Conservation (phyloP, 2,113 vertebrate genomes). For the Neodon shergylaensis region DNA sequence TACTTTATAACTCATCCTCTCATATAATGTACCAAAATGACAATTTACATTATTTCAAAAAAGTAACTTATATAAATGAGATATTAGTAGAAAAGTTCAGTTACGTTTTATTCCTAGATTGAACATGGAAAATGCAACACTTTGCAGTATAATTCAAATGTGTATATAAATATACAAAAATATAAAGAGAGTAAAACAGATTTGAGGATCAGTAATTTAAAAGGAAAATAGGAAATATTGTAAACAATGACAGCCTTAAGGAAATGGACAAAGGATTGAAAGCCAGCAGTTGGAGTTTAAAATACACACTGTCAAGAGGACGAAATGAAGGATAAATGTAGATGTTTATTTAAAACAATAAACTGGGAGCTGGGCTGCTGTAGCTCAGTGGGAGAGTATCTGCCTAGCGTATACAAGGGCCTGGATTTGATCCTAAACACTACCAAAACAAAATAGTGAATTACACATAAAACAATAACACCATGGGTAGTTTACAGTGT, state of each 20-base stretch:
- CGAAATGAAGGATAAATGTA: constrained; percentile 28
- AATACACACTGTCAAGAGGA: background rate
- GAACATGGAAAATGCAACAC: constrained; percentile 1
- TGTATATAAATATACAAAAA: background rate
- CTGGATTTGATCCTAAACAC: background rate
- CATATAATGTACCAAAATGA: background rate
- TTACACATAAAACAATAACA: background rate
- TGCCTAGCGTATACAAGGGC: no score
- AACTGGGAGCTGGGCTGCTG: background rate
- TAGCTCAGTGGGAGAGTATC: background rate
- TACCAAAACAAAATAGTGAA: background rate
- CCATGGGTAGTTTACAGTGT: background rate
- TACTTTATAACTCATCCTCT: background rate
- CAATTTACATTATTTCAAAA: background rate
- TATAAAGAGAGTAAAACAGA: background rate
- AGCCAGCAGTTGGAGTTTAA: background rate
- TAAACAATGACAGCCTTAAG: background rate
- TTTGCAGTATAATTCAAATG: constrained; percentile 23
- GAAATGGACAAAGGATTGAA: constrained; percentile 7
- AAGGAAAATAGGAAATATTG: constrained; percentile 2
- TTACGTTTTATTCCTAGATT: constrained; percentile 2
- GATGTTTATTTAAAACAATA: constrained; percentile 40
- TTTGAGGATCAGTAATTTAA: background rate
- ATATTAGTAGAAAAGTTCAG: constrained; percentile 2
- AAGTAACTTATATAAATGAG: background rate